These are phyloP conservation scores for Mythimna ferrago DNA, from an alignment of 2,888 invertebrate genomes.

Conservation along the genomic window DNA sequence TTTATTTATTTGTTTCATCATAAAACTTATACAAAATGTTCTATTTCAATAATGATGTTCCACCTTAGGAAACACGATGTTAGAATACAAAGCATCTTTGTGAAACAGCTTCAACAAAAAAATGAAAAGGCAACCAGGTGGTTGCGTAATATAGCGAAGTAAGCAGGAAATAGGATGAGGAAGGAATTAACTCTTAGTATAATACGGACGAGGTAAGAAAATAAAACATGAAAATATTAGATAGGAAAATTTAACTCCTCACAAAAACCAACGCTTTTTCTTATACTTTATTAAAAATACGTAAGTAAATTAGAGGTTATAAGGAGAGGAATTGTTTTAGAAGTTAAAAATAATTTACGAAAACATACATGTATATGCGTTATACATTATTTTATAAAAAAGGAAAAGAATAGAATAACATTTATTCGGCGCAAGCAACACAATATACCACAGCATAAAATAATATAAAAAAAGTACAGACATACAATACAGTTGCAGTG, in stretches of 20 bases:
- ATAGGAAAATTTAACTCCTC: conserved; percentile 12
- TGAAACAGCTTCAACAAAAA: conserved; percentile 17
- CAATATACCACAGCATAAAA: no score
- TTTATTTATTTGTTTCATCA: no score
- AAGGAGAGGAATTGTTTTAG: neutral
- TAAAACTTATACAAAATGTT: no score
- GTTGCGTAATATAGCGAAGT: conserved; percentile 2
- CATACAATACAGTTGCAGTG: no score
- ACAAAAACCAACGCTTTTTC: conserved; percentile 4
- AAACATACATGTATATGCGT: no score
- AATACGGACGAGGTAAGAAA: conserved; percentile 41
- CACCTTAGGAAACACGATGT: neutral
- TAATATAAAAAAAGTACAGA: no score
- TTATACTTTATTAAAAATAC: conserved; percentile 15
- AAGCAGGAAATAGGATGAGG: conserved; percentile 56
- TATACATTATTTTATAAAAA: no score
- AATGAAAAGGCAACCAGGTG: conserved; percentile 5
- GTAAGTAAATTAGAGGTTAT: neutral
- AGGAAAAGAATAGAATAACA: no score
- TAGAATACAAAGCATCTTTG: neutral
- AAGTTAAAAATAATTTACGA: no score
- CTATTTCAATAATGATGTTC: neutral
- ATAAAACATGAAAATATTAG: conserved; percentile 35
- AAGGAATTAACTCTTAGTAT: conserved; percentile 54
- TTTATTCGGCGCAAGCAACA: no score